Percentiles rank a stretch among this genome's conserved stretches.
These are phyloP conservation scores for Panthera leo DNA, from an alignment of 2,113 vertebrate species.

Conservation along the genomic window DNA sequence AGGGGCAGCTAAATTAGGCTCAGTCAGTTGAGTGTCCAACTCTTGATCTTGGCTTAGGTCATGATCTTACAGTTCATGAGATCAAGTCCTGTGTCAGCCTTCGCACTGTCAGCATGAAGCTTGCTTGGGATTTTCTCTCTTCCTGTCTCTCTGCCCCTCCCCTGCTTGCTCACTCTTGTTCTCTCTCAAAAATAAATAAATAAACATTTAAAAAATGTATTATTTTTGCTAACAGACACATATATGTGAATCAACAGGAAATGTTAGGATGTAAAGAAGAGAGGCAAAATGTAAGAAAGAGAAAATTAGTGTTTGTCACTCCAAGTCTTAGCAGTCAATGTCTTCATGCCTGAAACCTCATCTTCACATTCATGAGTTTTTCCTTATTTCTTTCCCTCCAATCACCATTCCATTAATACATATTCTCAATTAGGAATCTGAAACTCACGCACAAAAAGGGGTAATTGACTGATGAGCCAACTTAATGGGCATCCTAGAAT, in stretches of 20 bases:
- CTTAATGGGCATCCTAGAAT: background rate
- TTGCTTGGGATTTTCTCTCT: too few species aligned
- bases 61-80: too few species aligned
- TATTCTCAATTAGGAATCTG: background rate
- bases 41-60: too few species aligned
- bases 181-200: too few species aligned
- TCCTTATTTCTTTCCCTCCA: background rate
- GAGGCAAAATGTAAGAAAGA: background rate
- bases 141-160: too few species aligned
- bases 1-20: background rate
- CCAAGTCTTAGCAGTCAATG: background rate
- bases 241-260: background rate
- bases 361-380: background rate
- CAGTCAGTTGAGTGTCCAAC: too few species aligned
- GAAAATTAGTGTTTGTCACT: background rate
- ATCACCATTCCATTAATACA: background rate
- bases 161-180: too few species aligned
- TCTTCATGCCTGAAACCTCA: background rate
- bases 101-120: too few species aligned
- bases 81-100: too few species aligned
- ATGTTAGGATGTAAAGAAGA: background rate
- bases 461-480: background rate
- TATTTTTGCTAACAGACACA: background rate
- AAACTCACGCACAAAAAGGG: background rate
- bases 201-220: too few species aligned